Conservation (phyloP, 2,888 invertebrate genomes). For the Amiota mariae region DNA sequence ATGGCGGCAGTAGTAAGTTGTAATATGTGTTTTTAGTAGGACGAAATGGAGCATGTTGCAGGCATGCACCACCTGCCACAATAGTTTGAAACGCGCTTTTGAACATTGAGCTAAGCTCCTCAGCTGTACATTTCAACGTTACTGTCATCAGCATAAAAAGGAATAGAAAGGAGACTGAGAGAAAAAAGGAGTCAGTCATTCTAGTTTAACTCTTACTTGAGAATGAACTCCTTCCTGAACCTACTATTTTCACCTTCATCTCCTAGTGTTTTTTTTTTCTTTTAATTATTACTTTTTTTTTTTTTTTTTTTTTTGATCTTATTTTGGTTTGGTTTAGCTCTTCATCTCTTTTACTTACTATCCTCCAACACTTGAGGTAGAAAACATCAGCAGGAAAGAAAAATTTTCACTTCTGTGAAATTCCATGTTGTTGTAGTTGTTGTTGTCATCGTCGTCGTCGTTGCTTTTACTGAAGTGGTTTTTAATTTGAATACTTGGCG, state of each 20-base stretch:
- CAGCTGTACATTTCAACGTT: conserved; percentile 8
- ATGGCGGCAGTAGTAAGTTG: background rate
- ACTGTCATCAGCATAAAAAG: too few species aligned
- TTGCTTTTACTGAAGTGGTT: conserved; percentile 53
- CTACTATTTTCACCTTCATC: too few species aligned
- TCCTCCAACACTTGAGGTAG: background rate
- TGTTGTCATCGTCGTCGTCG: conserved; percentile 43
- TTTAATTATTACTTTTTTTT: background rate
- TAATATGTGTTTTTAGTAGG: background rate
- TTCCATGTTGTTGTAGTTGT: too few species aligned
- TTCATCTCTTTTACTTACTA: too few species aligned
- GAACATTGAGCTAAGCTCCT: conserved; percentile 8
- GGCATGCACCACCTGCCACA: background rate
- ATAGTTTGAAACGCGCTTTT: background rate
- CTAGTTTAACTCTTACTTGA: too few species aligned
- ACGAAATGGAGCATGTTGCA: background rate
- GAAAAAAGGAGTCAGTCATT: too few species aligned
- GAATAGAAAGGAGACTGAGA: too few species aligned
- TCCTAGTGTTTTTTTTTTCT: too few species aligned
- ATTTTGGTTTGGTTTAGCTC: background rate
- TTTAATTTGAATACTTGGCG: conserved; percentile 65
- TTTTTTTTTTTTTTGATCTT: background rate
- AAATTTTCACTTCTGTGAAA: conserved; percentile 45
- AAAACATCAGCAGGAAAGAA: conserved; percentile 48
- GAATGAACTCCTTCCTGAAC: too few species aligned